Base-by-base conservation (phyloP, 2,113 vertebrate species). In the Dolichallabes microphthalmus region DNA sequence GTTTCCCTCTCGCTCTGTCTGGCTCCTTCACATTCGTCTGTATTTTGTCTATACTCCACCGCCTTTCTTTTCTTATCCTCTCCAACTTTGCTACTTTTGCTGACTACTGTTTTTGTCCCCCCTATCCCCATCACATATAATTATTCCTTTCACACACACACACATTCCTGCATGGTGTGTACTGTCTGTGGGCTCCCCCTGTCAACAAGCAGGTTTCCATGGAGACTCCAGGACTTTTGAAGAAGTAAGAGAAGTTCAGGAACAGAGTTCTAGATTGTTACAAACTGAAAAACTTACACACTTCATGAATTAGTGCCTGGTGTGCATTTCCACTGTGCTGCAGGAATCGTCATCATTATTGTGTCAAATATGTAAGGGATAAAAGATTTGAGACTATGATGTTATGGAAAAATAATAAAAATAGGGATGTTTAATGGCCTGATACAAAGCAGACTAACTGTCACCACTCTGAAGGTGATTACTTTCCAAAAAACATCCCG, bases 1-100 rank as follows among this genome's bases (percentile, higher is more conserved):
- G 57, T 78, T 86, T 87, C 86, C 25, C 58, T 84, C 88, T 85
- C 88, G 77, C 86, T 90, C 88, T 86, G 82, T 88, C 86, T 86
- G 86, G 85, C 84, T 76, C 25, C 35, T 73, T 63, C 69, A 87
- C 85, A 80, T 85, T 85, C 85, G 64, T 88, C 83, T 58, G 74
- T 86, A 83, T 84, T 88, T 80, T 87, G 82, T 88, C 50, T 86
- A 60, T 25, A 84, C 79, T 64, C 85, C 83, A 86, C 69, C 80
- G 84, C 75, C 52, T 60, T 85, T 84, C 78, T 75, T 9, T 64
- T 76, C 68, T 58, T 77, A 82, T 81, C 80, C 35, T 22, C 79
- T 27, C 66, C 88, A 35, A 87, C 83, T 82, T 85, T 80, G 55
- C 50, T 39, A 73, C 78, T 85, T 88, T 61, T 82, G 87, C 85